Percentiles rank a stretch among this genome's conserved stretches.
Conservation (phyloP, 2,797 vertebrate genomes). For the Emydoidea blandingii region DNA sequence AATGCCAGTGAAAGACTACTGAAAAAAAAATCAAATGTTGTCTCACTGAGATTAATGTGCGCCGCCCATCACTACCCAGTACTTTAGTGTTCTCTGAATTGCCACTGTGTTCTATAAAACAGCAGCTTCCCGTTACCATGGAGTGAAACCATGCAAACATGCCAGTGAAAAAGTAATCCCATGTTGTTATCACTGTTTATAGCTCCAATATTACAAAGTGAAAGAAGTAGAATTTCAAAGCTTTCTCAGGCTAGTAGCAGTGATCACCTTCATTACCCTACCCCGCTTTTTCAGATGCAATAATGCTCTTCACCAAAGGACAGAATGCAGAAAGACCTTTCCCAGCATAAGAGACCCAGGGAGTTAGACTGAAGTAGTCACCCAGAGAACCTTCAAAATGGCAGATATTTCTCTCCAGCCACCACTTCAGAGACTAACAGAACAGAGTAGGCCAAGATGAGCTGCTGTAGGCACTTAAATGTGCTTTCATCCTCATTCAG, state of each 20-base stretch:
- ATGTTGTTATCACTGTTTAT: conserved; percentile 57
- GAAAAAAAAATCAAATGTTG: not conserved
- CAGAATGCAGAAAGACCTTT: not conserved
- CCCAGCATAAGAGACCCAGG: fast-evolving
- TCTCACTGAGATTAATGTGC: not conserved
- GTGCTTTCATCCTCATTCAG: not conserved
- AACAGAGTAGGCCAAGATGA: not conserved
- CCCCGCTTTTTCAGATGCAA: not conserved
- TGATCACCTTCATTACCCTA: not conserved
- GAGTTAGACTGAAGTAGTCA: not conserved
- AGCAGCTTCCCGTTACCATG: conserved; percentile 65
- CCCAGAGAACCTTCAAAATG: conserved; percentile 29
- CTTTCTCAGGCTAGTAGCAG: conserved; percentile 14
- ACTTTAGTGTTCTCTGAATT: fast-evolving
- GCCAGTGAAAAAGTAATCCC: conserved; percentile 59
- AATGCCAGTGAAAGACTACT: not conserved
- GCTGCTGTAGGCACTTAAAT: not conserved
- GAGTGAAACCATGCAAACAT: conserved; percentile 51
- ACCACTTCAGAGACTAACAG: fast-evolving
- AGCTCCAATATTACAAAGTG: conserved; percentile 49
- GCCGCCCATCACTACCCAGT: fast-evolving
- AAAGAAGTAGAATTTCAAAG: conserved; percentile 60
- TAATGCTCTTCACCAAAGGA: not conserved
- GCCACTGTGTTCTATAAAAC: not conserved
- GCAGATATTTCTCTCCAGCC: not conserved